Percentiles rank a stretch among this genome's conserved stretches.
Evolutionary conservation across 2,113 vertebrate genomes (phyloP).

Genomic region (Canis aureus): DNA sequence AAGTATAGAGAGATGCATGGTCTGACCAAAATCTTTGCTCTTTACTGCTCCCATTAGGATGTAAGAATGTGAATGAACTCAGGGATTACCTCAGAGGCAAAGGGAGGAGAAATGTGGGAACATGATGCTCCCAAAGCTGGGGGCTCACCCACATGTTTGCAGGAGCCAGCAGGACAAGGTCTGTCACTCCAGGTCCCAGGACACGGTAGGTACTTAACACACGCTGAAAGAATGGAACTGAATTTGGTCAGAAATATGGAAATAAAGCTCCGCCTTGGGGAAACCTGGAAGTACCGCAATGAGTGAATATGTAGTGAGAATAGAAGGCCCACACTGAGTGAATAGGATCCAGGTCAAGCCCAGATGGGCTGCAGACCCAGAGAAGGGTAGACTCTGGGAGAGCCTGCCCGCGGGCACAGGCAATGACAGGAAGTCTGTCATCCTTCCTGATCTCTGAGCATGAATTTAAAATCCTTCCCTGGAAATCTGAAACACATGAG

Average conservation of each 20-base stretch:
- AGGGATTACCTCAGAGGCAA: not conserved
- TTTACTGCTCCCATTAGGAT: not conserved
- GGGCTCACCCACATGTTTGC: not conserved
- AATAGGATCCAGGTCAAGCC: not conserved
- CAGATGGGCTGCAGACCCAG: not conserved
- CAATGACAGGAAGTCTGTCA: not conserved
- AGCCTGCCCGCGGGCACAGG: not conserved
- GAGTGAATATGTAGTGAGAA: accelerated
- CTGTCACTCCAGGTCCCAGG: not conserved
- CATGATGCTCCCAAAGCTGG: not conserved
- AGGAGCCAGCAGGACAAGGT: not conserved
- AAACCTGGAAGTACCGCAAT: not conserved
- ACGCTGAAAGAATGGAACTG: not conserved
- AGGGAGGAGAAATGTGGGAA: not conserved
- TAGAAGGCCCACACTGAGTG: too few relatives aligned
- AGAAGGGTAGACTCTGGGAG: accelerated
- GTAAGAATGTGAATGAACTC: not conserved
- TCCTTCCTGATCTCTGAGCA: not conserved
- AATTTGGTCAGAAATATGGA: not conserved
- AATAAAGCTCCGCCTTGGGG: too few relatives aligned
- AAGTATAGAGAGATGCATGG: not conserved
- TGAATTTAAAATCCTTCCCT: not conserved
- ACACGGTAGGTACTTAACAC: not conserved
- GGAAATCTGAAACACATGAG: not conserved
- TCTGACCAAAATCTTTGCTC: not conserved